Base-by-base conservation (phyloP, 1,140 invertebrate genomes). In the Heliconius congener region DNA sequence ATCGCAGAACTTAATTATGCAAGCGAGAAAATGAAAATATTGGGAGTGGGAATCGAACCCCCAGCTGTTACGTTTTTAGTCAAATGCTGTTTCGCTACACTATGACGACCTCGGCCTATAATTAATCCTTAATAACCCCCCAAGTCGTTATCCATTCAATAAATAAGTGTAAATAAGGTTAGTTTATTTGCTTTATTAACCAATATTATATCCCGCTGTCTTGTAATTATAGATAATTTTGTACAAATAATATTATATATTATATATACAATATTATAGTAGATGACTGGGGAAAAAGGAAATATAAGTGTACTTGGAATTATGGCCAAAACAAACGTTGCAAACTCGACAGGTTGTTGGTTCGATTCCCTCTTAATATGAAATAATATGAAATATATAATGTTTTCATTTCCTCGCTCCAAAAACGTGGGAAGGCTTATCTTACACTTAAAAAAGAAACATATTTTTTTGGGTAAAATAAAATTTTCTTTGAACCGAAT, bases 121-220 rank as follows among this genome's bases (percentile, higher is more conserved):
- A 66, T 66, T 66, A 66, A 66, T 66, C 11, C 34, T 4, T 66
- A 60, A 75, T 55, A 11, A 75, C 74, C 74, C 74, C 74, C 74
- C 55, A 19, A 34, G 42, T 57, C 19, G 52, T 34, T 16, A 75
- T 42, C 27, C 27, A 75, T 75, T 66, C 52, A 60, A 55, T 66
- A 37, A 75, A 75, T 37, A 60, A 75, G 34, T 27, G 55, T 60
- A 55, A 75, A 75, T 75, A 39, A 66, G 18, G 74, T 42, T 74
- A 46, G 16, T 27, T 75, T 39, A 60, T n/a, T 27, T 66, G 60
- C n/a, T 75, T 75, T 75, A 75, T 75, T 75, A 66, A 66, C 52
- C 11, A 39, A 30, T 39, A 60, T 60, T 19, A 37, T 60, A 19
- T n/a, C 74, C 74, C 74, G 74, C 74, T 75, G 74, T 39, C 39